Percentiles rank a stretch among this genome's conserved stretches.
Evolutionary conservation across 2,888 invertebrate species (phyloP).

Genomic region (Eupeodes latifasciatus): DNA sequence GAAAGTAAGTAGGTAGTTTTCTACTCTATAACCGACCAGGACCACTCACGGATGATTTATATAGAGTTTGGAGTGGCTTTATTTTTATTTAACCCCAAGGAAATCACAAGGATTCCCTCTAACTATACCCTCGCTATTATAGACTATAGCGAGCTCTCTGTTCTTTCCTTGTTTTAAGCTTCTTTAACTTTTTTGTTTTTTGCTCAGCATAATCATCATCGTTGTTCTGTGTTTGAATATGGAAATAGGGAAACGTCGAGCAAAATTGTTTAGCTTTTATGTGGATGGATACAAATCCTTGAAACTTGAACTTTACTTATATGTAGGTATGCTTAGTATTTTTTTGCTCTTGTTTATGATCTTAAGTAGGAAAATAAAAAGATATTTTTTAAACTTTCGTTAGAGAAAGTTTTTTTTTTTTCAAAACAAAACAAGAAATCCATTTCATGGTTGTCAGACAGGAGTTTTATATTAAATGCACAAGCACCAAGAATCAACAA

Average conservation of each 20-base stretch:
- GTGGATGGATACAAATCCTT: constrained; percentile 39
- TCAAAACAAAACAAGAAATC: too few species aligned
- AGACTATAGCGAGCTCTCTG: not conserved
- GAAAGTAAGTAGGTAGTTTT: constrained; percentile 36
- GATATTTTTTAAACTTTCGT: not conserved
- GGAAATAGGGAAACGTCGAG: constrained; percentile 64
- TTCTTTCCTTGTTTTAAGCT: constrained; percentile 24
- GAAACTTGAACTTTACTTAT: constrained; percentile 57
- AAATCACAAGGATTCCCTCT: constrained; percentile 58
- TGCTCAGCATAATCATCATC: constrained; percentile 29
- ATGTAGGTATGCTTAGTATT: not conserved
- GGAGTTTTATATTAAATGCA: too few species aligned
- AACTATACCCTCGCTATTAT: not conserved
- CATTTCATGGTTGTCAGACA: too few species aligned
- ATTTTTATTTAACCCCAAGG: constrained; percentile 73
- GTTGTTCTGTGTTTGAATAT: constrained; percentile 56
- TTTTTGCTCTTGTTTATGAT: not conserved
- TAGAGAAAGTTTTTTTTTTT: constrained; percentile 1
- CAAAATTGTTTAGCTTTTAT: constrained; percentile 67
- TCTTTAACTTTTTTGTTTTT: constrained; percentile 22
- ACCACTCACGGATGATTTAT: constrained; percentile 70
- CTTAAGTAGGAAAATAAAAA: not conserved
- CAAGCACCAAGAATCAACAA: too few species aligned
- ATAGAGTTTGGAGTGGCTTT: constrained; percentile 57
- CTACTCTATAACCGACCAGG: constrained; percentile 50